Evolutionary conservation across 2,888 invertebrate species (phyloP).

Genomic region (Ptychoptera contaminata): DNA sequence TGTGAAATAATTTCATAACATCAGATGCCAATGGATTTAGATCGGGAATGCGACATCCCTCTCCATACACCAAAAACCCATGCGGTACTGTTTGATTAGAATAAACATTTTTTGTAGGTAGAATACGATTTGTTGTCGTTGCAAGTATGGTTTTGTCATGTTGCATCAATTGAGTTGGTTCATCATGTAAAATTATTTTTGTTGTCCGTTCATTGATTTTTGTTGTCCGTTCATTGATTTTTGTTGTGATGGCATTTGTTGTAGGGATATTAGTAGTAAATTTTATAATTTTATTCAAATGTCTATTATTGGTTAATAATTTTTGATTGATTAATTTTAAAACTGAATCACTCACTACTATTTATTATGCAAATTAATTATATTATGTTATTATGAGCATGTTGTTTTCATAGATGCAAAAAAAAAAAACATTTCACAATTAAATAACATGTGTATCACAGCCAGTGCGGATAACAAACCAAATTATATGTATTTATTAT

Average conservation of each 20-base stretch:
- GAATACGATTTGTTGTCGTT: not conserved
- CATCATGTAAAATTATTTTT: not conserved
- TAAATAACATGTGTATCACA: too few relatives aligned
- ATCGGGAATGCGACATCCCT: conserved; percentile 45
- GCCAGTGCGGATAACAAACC: too few relatives aligned
- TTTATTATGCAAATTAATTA: too few relatives aligned
- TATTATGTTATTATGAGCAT: too few relatives aligned
- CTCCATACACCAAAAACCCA: conserved; percentile 35
- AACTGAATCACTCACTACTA: too few relatives aligned
- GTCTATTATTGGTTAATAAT: too few relatives aligned
- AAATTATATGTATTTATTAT: too few relatives aligned
- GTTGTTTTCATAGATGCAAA: too few relatives aligned
- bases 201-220: not conserved
- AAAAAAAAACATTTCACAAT: too few relatives aligned
- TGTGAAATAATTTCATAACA: conserved; percentile 35
- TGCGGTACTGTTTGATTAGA: conserved; percentile 11
- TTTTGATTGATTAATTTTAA: too few relatives aligned
- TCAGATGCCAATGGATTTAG: conserved; percentile 40
- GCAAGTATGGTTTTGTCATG: not conserved
- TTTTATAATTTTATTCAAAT: too few relatives aligned
- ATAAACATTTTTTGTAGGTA: conserved; percentile 1
- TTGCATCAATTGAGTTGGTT: not conserved
- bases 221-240: not conserved
- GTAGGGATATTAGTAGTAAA: too few relatives aligned
- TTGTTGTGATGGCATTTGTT: not conserved